Percentiles rank a stretch among this genome's conserved stretches.
Conservation (phyloP, 2,888 invertebrate genomes). For the Deilephila porcellus region DNA sequence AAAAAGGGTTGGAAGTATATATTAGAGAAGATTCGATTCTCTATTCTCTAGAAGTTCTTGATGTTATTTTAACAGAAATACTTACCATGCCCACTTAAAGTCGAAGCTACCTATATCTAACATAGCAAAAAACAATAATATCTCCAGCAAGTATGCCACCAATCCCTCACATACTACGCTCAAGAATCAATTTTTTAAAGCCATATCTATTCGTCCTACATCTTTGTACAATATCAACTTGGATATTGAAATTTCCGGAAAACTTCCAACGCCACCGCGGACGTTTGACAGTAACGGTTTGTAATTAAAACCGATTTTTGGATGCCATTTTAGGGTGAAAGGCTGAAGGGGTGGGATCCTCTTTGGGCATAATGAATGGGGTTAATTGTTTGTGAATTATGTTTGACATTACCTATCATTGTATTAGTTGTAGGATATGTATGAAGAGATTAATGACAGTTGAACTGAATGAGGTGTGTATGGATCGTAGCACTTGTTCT, state of each 20-base stretch:
- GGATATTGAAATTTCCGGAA: constrained; percentile 59
- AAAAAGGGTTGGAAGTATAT: no score
- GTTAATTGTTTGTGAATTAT: background rate
- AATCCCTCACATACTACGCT: background rate
- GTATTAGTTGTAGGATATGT: no score
- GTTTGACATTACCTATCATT: no score
- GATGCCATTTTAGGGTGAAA: constrained; percentile 41
- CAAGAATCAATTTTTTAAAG: background rate
- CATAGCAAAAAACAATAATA: no score
- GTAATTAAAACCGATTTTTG: constrained; percentile 60
- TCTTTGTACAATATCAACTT: constrained; percentile 33
- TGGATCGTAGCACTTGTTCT: no score
- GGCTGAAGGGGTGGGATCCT: background rate
- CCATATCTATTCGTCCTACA: constrained; percentile 38
- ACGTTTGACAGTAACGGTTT: constrained; percentile 53
- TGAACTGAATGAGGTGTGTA: no score
- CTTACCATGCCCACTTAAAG: no score
- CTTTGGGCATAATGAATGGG: background rate
- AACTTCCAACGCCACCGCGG: constrained; percentile 46
- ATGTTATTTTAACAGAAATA: no score
- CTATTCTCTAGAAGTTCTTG: no score
- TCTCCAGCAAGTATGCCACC: background rate
- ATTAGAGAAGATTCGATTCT: no score
- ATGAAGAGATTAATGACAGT: no score
- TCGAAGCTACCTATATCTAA: no score